Evolutionary conservation across 1,140 invertebrate species (phyloP), one percentile per base, ranked within the genome.

Genomic region (Agrypnia vestita): DNA sequence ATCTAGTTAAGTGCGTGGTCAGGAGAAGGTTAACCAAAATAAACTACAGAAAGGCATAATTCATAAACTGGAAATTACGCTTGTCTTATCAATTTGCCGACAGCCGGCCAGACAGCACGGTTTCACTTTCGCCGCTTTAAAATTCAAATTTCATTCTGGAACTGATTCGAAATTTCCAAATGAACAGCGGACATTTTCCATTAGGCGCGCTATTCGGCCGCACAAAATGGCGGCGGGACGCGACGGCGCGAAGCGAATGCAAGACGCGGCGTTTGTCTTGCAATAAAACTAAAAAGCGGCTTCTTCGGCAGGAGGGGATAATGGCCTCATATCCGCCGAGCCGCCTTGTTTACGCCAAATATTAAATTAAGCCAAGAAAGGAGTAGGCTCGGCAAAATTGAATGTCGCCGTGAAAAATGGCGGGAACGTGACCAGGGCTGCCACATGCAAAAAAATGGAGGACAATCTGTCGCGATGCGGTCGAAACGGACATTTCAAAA

Each of bases 61-160:
- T 35, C 25, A 35, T 35, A 6, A 6, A 35, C 21, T 12, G 19
- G 11, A 64, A 71, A 51, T 49, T 47, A 71, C 49, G 51, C 21
- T 25, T 9, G 9, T 47, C 67, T 71, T 71, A 46, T 51, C 67
- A 71, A 71, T 71, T 71, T 19, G 15, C 67, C 49, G 15, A 25
- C 9, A 44, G 17, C 62, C 9, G n/a, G 43, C 10, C 11, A 67
- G 62, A 67, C 44, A 12, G 46, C 64, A 43, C 46, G 17, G n/a
- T 69, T 69, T 44, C 64, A 17, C 35, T 69, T 69, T 69, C 44
- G 25, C 10, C 6, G 10, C 35, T 64, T 51, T 8, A 35, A 69
- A 69, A 49, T 69, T 47, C 64, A 69, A 69, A 69, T 69, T 69
- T 13, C 44, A 47, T 69, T 69, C 64, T 46, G 0, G 64, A 69